Evolutionary conservation across 2,797 vertebrate species (phyloP), one percentile per base, ranked within the genome.

Genomic region (Coreius guichenoti): DNA sequence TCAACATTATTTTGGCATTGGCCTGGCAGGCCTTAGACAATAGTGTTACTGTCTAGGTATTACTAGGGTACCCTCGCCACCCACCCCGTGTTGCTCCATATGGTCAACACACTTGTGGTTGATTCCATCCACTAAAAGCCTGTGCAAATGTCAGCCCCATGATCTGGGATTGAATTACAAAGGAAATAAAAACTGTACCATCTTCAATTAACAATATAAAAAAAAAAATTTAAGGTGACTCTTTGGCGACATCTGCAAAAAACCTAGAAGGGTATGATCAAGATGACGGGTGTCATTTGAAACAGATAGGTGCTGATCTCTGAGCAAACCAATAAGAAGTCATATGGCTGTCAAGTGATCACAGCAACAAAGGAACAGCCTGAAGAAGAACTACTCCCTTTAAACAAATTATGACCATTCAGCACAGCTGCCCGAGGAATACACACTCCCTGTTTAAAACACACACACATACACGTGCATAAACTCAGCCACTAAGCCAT

Each of bases 391-490:
- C 69, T 67, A 31, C 91, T 87, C 88, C 93, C 92, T 90, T 89
- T 94, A 89, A 92, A 89, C 92, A 93, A 94, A 94, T 89, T 31
- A 56, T 85, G 17, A 86, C 76, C 84, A 75, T 82, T 79, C 88
- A 87, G 33, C 33, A 5, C 63, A 70, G 68, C 26, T 80, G 83
- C 9, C 13, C 49, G 29, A 65, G 26, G 23, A 56, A 72, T 49
- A 88, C 68, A 79, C 56, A 81, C 86, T 87, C 84, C 89, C 85
- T 82, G 87, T 91, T 93, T 91, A 91, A 85, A 43, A 31, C 19
- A 45, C 67, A 58, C 70, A n/a, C 69, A 29, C 78, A 81, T 33
- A 26, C 80, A 85, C n/a, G 0, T 70, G 77, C 29, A 74, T 56
- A 36, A 65, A 36, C 36, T 14, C 3, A 54, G 29, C 17, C 26